A percentile compares a stretch with the other conserved stretches of the same genome.
Conservation (phyloP, 1,140 invertebrate species). For the Drosophila bocqueti region DNA sequence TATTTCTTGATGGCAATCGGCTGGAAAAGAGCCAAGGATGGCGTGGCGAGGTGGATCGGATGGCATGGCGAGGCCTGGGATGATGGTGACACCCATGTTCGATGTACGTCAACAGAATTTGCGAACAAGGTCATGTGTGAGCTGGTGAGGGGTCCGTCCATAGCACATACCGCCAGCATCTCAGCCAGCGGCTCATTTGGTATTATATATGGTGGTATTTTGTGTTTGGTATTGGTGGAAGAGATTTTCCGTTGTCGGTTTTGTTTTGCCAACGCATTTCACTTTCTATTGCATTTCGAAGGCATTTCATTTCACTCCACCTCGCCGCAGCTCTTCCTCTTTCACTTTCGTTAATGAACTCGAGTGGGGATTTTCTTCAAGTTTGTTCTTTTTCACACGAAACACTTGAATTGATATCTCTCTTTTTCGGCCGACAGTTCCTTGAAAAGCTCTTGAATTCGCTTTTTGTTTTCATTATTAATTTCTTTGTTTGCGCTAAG, state of each 20-base stretch:
- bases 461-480: conserved; percentile 11
- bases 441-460: conserved; percentile 29
- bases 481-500: conserved; percentile 43
- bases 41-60: conserved; percentile 25
- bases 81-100: conserved; percentile 47
- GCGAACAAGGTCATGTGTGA: conserved; percentile 77
- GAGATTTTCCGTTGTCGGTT: conserved; percentile 30
- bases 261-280: conserved; percentile 71
- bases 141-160: conserved; percentile 13
- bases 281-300: conserved; percentile 80
- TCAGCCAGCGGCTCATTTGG: conserved; percentile 52
- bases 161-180: conserved; percentile 66
- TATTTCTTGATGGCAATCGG: conserved; percentile 67
- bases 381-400: conserved; percentile 38
- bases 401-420: conserved; percentile 13
- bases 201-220: conserved; percentile 28
- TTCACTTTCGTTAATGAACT: conserved; percentile 67
- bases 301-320: conserved; percentile 50
- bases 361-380: conserved; percentile 5
- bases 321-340: conserved; percentile 43
- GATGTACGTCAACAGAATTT: conserved; percentile 53
- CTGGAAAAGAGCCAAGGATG: conserved; percentile 43
- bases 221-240: conserved; percentile 33
- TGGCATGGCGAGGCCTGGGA: neutral
- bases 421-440: conserved; percentile 2